Conservation (phyloP, 2,888 invertebrate species). For the Leptinotarsa rubiginosa region DNA sequence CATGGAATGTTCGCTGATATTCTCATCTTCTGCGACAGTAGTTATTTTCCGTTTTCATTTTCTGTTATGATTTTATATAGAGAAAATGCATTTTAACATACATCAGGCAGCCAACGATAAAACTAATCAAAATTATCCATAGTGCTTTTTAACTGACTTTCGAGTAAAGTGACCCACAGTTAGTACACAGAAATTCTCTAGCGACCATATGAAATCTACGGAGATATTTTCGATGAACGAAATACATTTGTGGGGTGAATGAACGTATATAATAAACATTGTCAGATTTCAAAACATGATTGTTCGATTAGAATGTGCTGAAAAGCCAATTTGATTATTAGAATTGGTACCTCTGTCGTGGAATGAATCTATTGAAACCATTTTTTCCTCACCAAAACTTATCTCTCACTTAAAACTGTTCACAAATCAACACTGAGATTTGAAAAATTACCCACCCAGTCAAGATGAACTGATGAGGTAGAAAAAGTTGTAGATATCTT, state of each 20-base stretch:
- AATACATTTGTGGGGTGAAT: background rate
- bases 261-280: background rate
- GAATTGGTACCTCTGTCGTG: no score
- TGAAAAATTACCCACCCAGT: no score
- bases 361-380: no score
- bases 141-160: background rate
- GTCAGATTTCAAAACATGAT: no score
- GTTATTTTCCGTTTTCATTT: background rate
- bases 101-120: background rate
- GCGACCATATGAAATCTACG: background rate
- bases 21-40: background rate
- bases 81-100: background rate
- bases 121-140: background rate
- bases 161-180: background rate
- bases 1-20: background rate
- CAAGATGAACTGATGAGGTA: no score
- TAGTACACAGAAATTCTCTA: background rate
- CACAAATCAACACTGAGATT: no score
- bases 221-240: background rate
- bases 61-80: background rate
- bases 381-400: no score
- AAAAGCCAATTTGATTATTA: no score
- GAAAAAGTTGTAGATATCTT: no score
- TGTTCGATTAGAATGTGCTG: no score
- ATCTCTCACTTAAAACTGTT: no score